phyloP scores from a whole-genome alignment of 2,888 invertebrate genomes.

The Pollenia angustigena region DNA sequence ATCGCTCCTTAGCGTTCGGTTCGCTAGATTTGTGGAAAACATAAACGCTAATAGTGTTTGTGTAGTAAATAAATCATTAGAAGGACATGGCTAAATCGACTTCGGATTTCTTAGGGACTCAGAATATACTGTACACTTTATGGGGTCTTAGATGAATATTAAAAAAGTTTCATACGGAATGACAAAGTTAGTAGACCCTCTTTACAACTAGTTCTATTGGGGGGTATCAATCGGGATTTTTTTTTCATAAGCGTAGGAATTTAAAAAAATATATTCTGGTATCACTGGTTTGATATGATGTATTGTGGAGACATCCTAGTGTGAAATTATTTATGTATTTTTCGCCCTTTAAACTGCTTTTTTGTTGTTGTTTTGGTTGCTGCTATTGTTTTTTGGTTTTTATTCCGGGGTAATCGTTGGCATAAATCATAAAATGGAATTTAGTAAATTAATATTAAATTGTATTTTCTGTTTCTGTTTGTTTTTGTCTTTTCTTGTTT shows the following conservation, averaged over 20 bases:
- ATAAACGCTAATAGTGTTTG: no score
- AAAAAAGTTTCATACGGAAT: no score
- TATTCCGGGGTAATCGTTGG: conserved; percentile 63
- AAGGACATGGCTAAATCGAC: background rate
- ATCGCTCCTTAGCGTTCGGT: no score
- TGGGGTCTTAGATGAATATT: no score
- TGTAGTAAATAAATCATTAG: no score
- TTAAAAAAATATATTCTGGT: background rate
- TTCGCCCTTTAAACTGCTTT: conserved; percentile 2
- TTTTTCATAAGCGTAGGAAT: background rate
- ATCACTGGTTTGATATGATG: background rate
- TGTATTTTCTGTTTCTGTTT: conserved; percentile 54
- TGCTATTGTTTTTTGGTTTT: conserved; percentile 51
- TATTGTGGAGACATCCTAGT: conserved; percentile 12
- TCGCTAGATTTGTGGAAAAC: no score
- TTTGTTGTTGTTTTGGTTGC: conserved; percentile 27
- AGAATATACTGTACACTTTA: no score
- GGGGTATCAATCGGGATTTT: background rate
- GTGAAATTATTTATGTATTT: conserved; percentile 41
- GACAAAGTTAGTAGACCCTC: no score
- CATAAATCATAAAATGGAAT: conserved; percentile 70
- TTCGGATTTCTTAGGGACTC: no score
- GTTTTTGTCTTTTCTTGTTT: conserved; percentile 24
- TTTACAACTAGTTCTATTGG: no score
- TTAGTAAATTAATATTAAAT: conserved; percentile 71